Evolutionary conservation across 2,113 vertebrate genomes (phyloP), one percentile per base, ranked within the genome.

Genomic region (Xerus inauris): DNA sequence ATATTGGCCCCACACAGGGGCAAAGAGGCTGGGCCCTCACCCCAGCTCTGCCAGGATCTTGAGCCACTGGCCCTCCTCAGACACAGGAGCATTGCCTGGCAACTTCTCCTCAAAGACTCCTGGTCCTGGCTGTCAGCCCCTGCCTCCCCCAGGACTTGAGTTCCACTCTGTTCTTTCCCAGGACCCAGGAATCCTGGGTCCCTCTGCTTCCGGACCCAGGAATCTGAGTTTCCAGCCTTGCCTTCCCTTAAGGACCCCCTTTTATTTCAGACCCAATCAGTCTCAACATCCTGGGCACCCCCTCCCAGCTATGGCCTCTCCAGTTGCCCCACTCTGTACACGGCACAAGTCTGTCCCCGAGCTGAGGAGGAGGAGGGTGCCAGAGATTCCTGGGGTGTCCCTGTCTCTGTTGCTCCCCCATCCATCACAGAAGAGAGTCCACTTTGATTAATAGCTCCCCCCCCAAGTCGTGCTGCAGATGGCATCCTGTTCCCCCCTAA

Each of bases 321-420:
- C 47, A 82, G 57, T 67, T 14, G 1, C 38, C 86, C 77, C 42
- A 65, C 59, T 85, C 47, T 89, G 47, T 49, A 32, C 85, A 94
- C 3, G 13, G 92, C 73, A 71, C 28, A 71, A 62, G 80, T 62
- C 80, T 81, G 87, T 76, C 87, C 72, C 90, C 84, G 17, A 42
- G 59, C 49, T 14, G 69, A 94, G 81, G 17, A 89, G 87, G 65
- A 94, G 87, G 94, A 71, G 79, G 92, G 65, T 97, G 93, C 82
- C 72, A 87, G 94, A 83, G 91, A 82, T 91, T 95, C 87, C 92
- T 92, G 75, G 97, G 96, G 80, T 40, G 88, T 93, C 89, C 92
- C 79, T 87, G 40, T 88, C 76, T 86, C 79, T 28, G 30, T 73
- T 38, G 64, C 45, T 81, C 35, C 87, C 84, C 45, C 42, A 67